Conservation (phyloP, 2,797 vertebrate genomes). For the Coilia nasus region DNA sequence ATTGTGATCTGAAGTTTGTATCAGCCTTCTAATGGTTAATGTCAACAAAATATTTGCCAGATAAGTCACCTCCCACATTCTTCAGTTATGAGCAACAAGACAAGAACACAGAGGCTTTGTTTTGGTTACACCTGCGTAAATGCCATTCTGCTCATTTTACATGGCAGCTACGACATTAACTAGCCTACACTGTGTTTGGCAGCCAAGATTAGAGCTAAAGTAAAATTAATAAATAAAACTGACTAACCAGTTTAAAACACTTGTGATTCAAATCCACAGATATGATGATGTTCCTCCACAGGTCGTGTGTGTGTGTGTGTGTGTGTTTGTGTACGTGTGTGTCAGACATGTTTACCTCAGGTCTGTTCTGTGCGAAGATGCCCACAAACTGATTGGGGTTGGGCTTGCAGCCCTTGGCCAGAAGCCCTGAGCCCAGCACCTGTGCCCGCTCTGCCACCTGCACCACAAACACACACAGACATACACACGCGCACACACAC, state of each 20-base stretch:
- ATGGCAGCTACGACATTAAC: neutral
- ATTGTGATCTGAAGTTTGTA: neutral
- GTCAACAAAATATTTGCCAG: neutral
- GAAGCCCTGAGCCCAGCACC: conserved; percentile 76
- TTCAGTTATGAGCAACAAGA: conserved; percentile 13
- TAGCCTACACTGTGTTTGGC: neutral
- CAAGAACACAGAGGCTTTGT: neutral
- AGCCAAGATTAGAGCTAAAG: too few relatives aligned
- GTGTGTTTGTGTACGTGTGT: neutral
- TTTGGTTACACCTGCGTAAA: neutral
- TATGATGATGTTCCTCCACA: too few relatives aligned
- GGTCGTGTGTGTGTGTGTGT: neutral
- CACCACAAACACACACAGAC: conserved; percentile 1
- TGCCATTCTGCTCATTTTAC: neutral
- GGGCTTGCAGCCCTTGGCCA: conserved; percentile 76
- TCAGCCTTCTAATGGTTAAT: neutral
- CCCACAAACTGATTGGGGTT: conserved; percentile 75
- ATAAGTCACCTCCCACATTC: conserved; percentile 4
- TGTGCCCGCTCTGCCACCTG: conserved; percentile 77
- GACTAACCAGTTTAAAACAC: too few relatives aligned
- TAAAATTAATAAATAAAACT: too few relatives aligned
- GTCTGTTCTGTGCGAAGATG: conserved; percentile 80
- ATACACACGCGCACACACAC: conserved; percentile 39
- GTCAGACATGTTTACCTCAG: conserved; percentile 67
- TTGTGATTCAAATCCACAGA: too few relatives aligned